Evolutionary conservation across 2,888 invertebrate species (phyloP), one percentile per base, ranked within the genome.

Genomic region (Nomada fucata): DNA sequence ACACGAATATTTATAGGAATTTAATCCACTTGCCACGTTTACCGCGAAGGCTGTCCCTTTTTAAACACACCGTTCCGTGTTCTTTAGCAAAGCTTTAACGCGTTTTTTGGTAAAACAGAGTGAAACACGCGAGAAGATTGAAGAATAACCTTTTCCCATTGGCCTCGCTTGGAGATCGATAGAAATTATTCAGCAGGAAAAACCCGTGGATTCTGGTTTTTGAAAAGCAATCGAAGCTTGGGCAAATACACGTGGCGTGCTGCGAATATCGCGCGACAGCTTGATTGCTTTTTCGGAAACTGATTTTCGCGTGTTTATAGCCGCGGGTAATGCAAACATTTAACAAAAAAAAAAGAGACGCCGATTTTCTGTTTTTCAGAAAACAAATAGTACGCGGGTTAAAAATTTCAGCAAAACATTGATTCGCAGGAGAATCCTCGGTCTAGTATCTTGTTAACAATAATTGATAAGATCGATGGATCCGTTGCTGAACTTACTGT

Each of bases 231-330:
- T 57, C 36, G 36, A 36, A 36, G 36, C 13, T 20, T 23, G 11
- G 1, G 11, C 13, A 52, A 15, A 67, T n/a, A 15, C 13, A 20
- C 42, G 23, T 11, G 52, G 52, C 7, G 53, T 36, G 53, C 36
- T 23, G 52, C 13, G 9, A 71, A 63, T 71, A 42, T 23, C 13
- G 42, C 2, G 1, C 23, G 52, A n/a, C 42, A n/a, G 7, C 7
- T n/a, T 26, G 71, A 53, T 52, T 63, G 61, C 42, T 53, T 63
- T 63, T 53, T 23, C 42, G 11, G 29, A 13, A 63, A 23, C 50
- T 20, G 20, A 61, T 23, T 53, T 52, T 23, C 13, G 13, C 11
- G 42, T 55, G 15, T 63, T 52, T 63, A 42, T 36, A 29, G n/a
- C 4, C 2, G 7, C 23, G 18, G 18, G 18, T 9, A 53, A 52